phyloP scores from a whole-genome alignment of 2,797 vertebrate species.

The Sylvilagus floridanus region DNA sequence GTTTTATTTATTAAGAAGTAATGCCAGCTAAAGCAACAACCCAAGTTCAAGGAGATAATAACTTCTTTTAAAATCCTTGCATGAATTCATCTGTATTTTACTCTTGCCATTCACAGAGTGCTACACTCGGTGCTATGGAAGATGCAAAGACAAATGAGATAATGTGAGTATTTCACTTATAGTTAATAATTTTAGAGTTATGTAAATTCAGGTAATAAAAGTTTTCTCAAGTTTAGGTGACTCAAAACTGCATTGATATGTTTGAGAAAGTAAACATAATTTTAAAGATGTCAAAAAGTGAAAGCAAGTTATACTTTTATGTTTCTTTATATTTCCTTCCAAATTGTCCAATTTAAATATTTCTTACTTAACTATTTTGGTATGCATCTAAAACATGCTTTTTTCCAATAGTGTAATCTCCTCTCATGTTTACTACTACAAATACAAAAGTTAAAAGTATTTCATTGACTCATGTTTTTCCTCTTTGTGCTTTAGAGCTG shows the following conservation, averaged over 20 bases:
- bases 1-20: slow-evolving; percentile 9
- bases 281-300: slow-evolving; percentile 54
- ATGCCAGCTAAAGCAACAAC: neutral
- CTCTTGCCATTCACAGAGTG: neutral
- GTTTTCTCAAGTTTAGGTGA: slow-evolving; percentile 41
- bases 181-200: slow-evolving; percentile 22
- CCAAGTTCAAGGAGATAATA: neutral
- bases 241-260: slow-evolving; percentile 17
- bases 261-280: slow-evolving; percentile 53
- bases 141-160: slow-evolving; percentile 31
- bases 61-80: neutral
- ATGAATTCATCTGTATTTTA: neutral
- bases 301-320: slow-evolving; percentile 25
- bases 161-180: neutral
- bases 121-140: neutral
- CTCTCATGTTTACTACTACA: slow-evolving; percentile 49
- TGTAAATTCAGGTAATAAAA: slow-evolving; percentile 61
- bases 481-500: slow-evolving; percentile 82
- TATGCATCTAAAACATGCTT: slow-evolving; percentile 49
- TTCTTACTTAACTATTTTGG: slow-evolving; percentile 61
- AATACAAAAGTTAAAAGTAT: slow-evolving; percentile 83
- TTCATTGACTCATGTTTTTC: slow-evolving; percentile 84
- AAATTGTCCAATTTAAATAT: slow-evolving; percentile 61
- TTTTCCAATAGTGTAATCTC: slow-evolving; percentile 35
- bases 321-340: slow-evolving; percentile 52